Evolutionary conservation across 2,888 invertebrate genomes (phyloP).

Genomic region (Geotrupes spiniger): DNA sequence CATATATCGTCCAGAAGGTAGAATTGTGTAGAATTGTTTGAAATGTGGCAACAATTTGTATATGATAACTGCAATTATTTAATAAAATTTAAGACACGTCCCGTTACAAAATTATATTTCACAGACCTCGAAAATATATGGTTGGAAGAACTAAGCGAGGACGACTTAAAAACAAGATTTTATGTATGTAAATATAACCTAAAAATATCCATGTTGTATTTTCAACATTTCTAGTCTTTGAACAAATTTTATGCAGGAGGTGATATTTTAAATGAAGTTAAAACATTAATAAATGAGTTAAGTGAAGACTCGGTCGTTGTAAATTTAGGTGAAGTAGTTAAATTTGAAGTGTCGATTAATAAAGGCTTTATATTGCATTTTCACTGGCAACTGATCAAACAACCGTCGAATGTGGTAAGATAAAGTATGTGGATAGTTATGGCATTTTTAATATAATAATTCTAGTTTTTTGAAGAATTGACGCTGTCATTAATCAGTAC

Average conservation of each 20-base stretch:
- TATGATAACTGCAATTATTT: not conserved
- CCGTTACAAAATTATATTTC: not conserved
- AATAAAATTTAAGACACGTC: not conserved
- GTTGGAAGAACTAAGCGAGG: not conserved
- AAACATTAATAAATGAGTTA: not conserved
- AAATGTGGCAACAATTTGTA: constrained; percentile 5
- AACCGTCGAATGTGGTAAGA: not conserved
- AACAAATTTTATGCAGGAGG: not conserved
- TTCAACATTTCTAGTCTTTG: not conserved
- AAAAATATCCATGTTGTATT: too few relatives aligned
- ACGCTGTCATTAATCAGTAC: constrained; percentile 48
- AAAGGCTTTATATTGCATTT: not conserved
- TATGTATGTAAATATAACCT: not conserved
- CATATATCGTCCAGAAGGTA: too few relatives aligned
- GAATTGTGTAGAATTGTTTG: too few relatives aligned
- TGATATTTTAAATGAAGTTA: not conserved
- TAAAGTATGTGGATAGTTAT: not conserved
- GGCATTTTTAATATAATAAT: too few relatives aligned
- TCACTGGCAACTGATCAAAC: not conserved
- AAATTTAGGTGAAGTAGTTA: not conserved
- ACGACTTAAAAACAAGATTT: not conserved
- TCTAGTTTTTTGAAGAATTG: constrained; percentile 41
- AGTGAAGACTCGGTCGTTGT: not conserved
- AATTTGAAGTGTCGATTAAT: not conserved
- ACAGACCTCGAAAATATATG: not conserved